These are phyloP conservation scores for Congeria kusceri DNA, from an alignment of 2,888 invertebrate genomes.

Conservation along the genomic window DNA sequence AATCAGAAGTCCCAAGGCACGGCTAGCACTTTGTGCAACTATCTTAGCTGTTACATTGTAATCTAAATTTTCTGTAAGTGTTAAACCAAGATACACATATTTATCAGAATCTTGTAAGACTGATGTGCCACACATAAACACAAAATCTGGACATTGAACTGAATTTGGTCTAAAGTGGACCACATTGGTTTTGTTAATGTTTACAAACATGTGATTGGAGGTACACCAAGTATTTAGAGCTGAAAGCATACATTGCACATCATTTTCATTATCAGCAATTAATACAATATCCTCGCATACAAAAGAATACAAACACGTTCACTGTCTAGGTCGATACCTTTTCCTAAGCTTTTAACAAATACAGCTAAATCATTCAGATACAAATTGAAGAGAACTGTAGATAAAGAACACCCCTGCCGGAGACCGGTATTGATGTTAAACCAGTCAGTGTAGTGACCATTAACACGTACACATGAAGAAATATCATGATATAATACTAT, in stretches of 20 bases:
- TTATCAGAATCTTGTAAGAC: background rate
- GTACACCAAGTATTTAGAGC: slow-evolving; percentile 17
- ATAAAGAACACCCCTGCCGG: slow-evolving; percentile 24
- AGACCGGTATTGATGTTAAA: slow-evolving; percentile 7
- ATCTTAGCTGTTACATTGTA: slow-evolving; percentile 17
- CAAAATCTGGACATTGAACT: background rate
- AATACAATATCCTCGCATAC: slow-evolving; percentile 36
- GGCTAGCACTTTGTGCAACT: slow-evolving; percentile 17
- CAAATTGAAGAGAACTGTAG: slow-evolving; percentile 28
- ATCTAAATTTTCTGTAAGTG: slow-evolving; percentile 14
- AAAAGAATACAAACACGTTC: slow-evolving; percentile 21
- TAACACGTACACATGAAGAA: slow-evolving; percentile 17
- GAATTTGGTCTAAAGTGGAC: slow-evolving; percentile 12
- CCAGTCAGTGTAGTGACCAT: slow-evolving; percentile 14
- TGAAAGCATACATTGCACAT: slow-evolving; percentile 16
- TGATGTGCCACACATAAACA: background rate
- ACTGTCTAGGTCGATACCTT: slow-evolving; percentile 2
- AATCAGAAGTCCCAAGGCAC: slow-evolving; percentile 18
- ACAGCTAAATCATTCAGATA: slow-evolving; percentile 30
- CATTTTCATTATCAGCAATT: slow-evolving; percentile 10
- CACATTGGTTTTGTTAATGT: slow-evolving; percentile 7
- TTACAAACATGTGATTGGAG: background rate
- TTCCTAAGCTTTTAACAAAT: background rate
- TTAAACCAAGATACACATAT: slow-evolving; percentile 19
- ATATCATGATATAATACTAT: background rate